Evolutionary conservation across 2,888 invertebrate genomes (phyloP).

Genomic region (Holacanthella duospinosa): DNA sequence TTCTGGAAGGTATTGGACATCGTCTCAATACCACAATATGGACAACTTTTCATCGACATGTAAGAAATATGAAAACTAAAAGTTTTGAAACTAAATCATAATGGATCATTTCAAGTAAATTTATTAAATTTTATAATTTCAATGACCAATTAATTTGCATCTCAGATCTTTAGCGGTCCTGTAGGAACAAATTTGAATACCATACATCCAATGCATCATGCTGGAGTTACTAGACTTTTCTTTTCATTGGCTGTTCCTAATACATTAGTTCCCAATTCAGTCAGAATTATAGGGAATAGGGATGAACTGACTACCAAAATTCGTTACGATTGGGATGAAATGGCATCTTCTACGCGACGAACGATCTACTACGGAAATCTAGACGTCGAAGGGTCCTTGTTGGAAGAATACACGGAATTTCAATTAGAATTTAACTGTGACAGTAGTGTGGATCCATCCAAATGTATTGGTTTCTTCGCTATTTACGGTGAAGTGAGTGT

Average conservation of each 20-base stretch:
- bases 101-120: slow-evolving; percentile 6
- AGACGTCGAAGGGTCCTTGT: background rate
- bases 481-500: slow-evolving; percentile 3
- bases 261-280: background rate
- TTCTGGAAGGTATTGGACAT: background rate
- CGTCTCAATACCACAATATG: background rate
- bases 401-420: background rate
- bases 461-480: slow-evolving; percentile 20
- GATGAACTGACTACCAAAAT: background rate
- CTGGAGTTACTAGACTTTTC: background rate
- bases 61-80: slow-evolving; percentile 7
- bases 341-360: background rate
- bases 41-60: slow-evolving; percentile 9
- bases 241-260: background rate
- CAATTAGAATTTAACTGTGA: background rate
- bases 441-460: background rate
- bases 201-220: background rate
- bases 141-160: too few relatives aligned
- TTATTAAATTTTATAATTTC: background rate
- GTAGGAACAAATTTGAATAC: background rate
- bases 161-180: background rate
- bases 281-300: background rate
- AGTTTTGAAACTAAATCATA: slow-evolving; percentile 10
- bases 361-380: background rate
- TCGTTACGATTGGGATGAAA: background rate